Conservation (phyloP, 2,797 vertebrate genomes). For the Amniataba percoides region DNA sequence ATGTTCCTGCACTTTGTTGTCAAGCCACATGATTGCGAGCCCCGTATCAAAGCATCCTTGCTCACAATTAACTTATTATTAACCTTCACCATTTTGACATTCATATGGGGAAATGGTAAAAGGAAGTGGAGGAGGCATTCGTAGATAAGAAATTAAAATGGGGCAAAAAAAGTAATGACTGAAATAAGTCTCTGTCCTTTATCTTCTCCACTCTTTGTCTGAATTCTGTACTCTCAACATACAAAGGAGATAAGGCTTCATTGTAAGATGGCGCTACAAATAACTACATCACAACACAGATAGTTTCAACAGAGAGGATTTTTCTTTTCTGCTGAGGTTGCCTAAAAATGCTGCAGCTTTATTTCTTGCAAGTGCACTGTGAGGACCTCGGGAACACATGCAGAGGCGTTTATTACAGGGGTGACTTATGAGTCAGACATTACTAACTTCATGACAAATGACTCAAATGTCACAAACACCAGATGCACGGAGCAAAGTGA, state of each 20-base stretch:
- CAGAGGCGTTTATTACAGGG: constrained; percentile 39
- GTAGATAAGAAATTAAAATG: constrained; percentile 10
- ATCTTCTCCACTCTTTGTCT: constrained; percentile 10
- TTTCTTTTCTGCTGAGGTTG: not conserved
- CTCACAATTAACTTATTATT: constrained; percentile 66
- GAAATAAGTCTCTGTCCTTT: constrained; percentile 23
- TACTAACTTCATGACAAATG: constrained; percentile 57
- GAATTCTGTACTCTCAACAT: constrained; percentile 1
- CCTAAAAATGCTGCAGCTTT: constrained; percentile 11
- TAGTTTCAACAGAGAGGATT: constrained; percentile 7
- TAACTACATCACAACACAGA: constrained; percentile 12
- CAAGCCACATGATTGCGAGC: constrained; percentile 28
- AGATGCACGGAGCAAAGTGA: constrained; percentile 26
- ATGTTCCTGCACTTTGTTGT: constrained; percentile 44
- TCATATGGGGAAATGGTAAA: constrained; percentile 44
- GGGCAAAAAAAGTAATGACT: constrained; percentile 22
- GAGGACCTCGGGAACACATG: constrained; percentile 35
- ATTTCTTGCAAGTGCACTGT: constrained; percentile 22
- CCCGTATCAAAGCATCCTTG: constrained; percentile 49
- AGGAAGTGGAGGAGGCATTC: constrained; percentile 8
- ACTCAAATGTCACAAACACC: constrained; percentile 65
- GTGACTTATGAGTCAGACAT: constrained; percentile 66
- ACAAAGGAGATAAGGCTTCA: constrained; percentile 15
- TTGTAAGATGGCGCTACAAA: constrained; percentile 6
- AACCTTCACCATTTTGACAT: constrained; percentile 72